Evolutionary conservation across 2,113 vertebrate species (phyloP).

Genomic region (Burhinus bistriatus): DNA sequence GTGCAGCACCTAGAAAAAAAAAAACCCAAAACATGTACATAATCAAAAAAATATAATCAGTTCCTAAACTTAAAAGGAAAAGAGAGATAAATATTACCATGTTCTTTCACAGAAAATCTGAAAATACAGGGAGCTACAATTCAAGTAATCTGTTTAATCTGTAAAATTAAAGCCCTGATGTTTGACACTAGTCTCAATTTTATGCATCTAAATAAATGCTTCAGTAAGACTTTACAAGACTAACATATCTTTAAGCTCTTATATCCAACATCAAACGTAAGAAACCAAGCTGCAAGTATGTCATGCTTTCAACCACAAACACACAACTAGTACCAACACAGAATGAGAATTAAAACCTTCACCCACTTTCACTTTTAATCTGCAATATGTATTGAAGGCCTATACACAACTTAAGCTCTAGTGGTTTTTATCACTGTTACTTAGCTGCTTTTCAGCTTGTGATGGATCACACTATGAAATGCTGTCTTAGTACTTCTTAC

Average conservation of each 20-base stretch:
- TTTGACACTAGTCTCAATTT: not conserved
- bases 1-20: slow-evolving; percentile 83
- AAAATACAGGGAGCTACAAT: not conserved
- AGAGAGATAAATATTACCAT: not conserved
- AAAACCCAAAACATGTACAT: not conserved
- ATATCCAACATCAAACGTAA: not conserved
- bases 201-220: not conserved
- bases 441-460: not conserved
- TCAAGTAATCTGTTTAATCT: not conserved
- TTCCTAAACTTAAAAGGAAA: not conserved
- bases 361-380: not conserved
- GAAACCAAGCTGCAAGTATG: not conserved
- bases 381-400: not conserved
- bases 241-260: not conserved
- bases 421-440: not conserved
- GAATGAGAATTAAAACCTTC: not conserved
- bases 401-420: not conserved
- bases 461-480: not conserved
- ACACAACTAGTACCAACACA: not conserved
- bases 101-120: not conserved
- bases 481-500: not conserved
- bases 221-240: not conserved
- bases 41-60: not conserved
- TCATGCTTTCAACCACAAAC: not conserved
- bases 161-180: not conserved